Evolutionary conservation across 2,888 invertebrate genomes (phyloP).

Genomic region (Euclidia mi): DNA sequence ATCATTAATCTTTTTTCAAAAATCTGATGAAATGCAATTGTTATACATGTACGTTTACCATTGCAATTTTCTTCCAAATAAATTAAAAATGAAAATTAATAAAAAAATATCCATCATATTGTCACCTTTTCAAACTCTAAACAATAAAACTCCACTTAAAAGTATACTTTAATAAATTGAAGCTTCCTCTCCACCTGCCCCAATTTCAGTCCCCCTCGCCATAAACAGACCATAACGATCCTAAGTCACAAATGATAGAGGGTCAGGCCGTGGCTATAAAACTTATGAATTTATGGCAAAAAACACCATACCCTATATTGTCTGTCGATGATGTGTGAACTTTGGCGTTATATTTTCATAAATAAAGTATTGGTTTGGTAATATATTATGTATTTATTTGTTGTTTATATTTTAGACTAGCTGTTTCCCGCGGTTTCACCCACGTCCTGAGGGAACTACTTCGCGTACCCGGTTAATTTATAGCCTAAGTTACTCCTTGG

Average conservation of each 20-base stretch:
- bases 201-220: constrained; percentile 56
- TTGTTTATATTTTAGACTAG: constrained; percentile 2
- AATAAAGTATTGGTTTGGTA: constrained; percentile 34
- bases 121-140: too few relatives aligned
- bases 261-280: constrained; percentile 64
- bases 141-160: constrained; percentile 14
- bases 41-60: too few relatives aligned
- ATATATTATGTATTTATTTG: constrained; percentile 3
- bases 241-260: constrained; percentile 66
- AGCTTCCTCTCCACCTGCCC: constrained; percentile 37
- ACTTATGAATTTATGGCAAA: constrained; percentile 78
- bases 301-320: constrained; percentile 66
- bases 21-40: too few relatives aligned
- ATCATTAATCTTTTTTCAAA: too few relatives aligned
- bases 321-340: constrained; percentile 51
- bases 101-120: too few relatives aligned
- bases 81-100: too few relatives aligned
- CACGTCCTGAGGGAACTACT: too few relatives aligned
- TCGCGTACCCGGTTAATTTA: too few relatives aligned
- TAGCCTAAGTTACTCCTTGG: too few relatives aligned
- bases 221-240: constrained; percentile 70
- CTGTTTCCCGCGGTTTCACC: too few relatives aligned
- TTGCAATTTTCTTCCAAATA: too few relatives aligned
- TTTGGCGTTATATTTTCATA: constrained; percentile 34
- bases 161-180: constrained; percentile 23